Conservation (phyloP, 1,140 invertebrate species). For the Eriosoma lanigerum region DNA sequence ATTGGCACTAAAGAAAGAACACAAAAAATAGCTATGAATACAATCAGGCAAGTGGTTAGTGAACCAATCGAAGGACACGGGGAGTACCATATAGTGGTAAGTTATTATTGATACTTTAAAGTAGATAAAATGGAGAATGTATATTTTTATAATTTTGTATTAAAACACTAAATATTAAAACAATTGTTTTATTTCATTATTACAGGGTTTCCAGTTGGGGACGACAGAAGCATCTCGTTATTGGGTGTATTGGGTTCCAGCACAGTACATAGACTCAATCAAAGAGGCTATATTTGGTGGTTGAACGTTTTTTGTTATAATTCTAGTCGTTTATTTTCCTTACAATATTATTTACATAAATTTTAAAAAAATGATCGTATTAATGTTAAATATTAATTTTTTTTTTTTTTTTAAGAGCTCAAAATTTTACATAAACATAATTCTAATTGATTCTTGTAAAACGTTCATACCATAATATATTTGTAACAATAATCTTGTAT, state of each 20-base stretch:
- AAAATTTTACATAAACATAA: slow-evolving; percentile 6
- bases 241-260: slow-evolving; percentile 95
- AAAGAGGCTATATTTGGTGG: slow-evolving; percentile 85
- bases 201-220: slow-evolving; percentile 79
- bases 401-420: slow-evolving; percentile 29
- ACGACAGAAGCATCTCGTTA: slow-evolving; percentile 86
- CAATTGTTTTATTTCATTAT: too few relatives aligned
- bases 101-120: slow-evolving; percentile 53
- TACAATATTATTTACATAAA: slow-evolving; percentile 40
- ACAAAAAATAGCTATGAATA: slow-evolving; percentile 88
- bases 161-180: too few relatives aligned
- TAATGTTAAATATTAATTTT: slow-evolving; percentile 17
- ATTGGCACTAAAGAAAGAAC: slow-evolving; percentile 92
- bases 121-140: too few relatives aligned
- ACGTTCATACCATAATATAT: slow-evolving; percentile 13
- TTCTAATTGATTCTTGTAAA: not conserved
- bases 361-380: slow-evolving; percentile 1
- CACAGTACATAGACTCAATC: slow-evolving; percentile 87
- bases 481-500: not conserved
- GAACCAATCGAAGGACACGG: slow-evolving; percentile 89
- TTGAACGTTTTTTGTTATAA: not conserved
- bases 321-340: slow-evolving; percentile 46
- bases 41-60: slow-evolving; percentile 80
- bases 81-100: slow-evolving; percentile 91
- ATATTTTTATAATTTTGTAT: too few relatives aligned